A percentile compares a stretch with the other conserved stretches of the same genome.
Evolutionary conservation across 2,113 vertebrate genomes (phyloP).

Genomic region (Galeopterus variegatus): DNA sequence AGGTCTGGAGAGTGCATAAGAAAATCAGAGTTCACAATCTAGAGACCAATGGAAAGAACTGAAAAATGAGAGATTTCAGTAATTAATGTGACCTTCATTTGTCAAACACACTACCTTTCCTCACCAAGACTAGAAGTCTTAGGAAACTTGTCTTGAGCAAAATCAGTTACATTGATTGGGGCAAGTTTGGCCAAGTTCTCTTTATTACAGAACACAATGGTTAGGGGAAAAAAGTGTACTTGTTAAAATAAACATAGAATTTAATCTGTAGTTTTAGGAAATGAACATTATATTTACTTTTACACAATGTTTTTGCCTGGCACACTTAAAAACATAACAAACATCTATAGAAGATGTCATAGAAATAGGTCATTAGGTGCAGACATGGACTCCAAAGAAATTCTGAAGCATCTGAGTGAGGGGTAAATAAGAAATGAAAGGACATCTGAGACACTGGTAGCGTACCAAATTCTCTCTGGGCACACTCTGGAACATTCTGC

Average conservation of each 20-base stretch:
- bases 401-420: background rate
- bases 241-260: background rate
- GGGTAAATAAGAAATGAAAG: background rate
- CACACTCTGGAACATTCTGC: background rate
- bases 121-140: background rate
- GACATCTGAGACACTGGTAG: background rate
- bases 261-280: background rate
- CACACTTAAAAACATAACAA: background rate
- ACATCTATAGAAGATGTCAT: background rate
- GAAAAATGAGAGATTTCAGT: background rate
- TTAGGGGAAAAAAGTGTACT: background rate
- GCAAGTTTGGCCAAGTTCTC: background rate
- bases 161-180: background rate
- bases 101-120: background rate
- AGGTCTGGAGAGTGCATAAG: background rate
- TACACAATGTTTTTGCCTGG: background rate
- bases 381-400: background rate
- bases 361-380: background rate
- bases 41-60: background rate
- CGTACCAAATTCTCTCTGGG: background rate
- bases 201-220: background rate
- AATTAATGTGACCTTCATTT: background rate
- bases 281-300: background rate
- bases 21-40: background rate
- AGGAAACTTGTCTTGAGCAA: background rate